Evolutionary conservation across 2,888 invertebrate genomes (phyloP).

Genomic region (Mythimna loreyi): DNA sequence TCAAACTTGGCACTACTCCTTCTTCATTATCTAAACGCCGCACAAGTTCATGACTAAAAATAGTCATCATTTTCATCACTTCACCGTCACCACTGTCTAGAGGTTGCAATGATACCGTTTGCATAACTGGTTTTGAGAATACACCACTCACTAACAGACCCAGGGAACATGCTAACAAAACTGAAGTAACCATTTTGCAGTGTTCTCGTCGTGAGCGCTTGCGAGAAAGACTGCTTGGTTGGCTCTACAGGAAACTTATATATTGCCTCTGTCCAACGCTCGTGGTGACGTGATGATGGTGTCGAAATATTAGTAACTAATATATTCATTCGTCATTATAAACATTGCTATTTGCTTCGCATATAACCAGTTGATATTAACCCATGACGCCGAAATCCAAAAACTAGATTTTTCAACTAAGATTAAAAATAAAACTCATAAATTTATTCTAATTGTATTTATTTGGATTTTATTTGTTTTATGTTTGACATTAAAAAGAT

Average conservation of each 20-base stretch:
- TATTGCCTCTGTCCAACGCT: slow-evolving; percentile 15
- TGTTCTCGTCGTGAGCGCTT: neutral
- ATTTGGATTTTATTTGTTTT: neutral
- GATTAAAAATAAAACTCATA: neutral
- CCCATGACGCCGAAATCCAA: slow-evolving; percentile 6
- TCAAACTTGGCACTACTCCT: neutral
- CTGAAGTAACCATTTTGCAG: slow-evolving; percentile 13
- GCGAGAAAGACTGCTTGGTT: slow-evolving; percentile 1
- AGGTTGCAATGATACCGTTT: neutral
- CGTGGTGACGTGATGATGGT: neutral
- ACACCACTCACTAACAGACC: neutral
- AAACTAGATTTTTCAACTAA: slow-evolving; percentile 4
- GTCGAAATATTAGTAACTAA: slow-evolving; percentile 7
- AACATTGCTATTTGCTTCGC: neutral
- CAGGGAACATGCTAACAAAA: slow-evolving; percentile 21
- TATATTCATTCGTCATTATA: slow-evolving; percentile 25
- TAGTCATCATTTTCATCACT: neutral
- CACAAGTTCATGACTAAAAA: neutral
- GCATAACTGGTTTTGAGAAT: slow-evolving; percentile 1
- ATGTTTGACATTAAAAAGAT: neutral
- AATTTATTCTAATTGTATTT: no score
- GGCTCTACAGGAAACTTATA: slow-evolving; percentile 1
- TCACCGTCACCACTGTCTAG: neutral
- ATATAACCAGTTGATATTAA: neutral
- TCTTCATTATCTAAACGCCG: neutral